Conservation (phyloP, 2,888 invertebrate species). For the Nezara viridula region DNA sequence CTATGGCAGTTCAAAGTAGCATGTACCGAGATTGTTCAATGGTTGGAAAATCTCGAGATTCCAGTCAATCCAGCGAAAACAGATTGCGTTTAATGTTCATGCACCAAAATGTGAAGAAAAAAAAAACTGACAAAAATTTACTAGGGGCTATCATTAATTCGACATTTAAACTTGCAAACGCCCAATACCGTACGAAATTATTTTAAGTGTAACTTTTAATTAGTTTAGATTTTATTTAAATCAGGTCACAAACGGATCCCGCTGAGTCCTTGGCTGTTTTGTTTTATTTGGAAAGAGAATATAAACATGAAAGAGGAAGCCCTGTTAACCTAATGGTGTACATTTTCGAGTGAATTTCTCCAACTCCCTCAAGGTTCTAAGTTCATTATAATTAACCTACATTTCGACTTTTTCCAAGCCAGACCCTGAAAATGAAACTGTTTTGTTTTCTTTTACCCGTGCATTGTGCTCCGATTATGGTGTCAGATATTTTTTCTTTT, state of each 20-base stretch:
- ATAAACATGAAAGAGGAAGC: neutral
- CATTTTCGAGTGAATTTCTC: neutral
- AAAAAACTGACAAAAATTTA: too few relatives aligned
- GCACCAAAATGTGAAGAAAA: too few relatives aligned
- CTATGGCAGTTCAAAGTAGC: too few relatives aligned
- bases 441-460: neutral
- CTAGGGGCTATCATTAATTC: too few relatives aligned
- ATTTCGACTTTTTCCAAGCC: neutral
- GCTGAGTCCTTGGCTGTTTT: neutral
- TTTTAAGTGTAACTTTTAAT: too few relatives aligned
- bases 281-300: neutral
- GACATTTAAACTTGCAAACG: too few relatives aligned
- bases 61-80: too few relatives aligned
- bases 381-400: conserved; percentile 23
- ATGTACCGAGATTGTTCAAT: too few relatives aligned
- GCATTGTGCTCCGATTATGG: neutral
- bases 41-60: too few relatives aligned
- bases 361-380: neutral
- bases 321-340: neutral
- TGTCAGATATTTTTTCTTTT: neutral
- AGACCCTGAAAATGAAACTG: neutral
- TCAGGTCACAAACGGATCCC: neutral
- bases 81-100: too few relatives aligned
- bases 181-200: too few relatives aligned
- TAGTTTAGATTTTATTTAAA: too few relatives aligned